Conservation (phyloP, 2,113 vertebrate genomes). For the Lutjanus erythropterus region DNA sequence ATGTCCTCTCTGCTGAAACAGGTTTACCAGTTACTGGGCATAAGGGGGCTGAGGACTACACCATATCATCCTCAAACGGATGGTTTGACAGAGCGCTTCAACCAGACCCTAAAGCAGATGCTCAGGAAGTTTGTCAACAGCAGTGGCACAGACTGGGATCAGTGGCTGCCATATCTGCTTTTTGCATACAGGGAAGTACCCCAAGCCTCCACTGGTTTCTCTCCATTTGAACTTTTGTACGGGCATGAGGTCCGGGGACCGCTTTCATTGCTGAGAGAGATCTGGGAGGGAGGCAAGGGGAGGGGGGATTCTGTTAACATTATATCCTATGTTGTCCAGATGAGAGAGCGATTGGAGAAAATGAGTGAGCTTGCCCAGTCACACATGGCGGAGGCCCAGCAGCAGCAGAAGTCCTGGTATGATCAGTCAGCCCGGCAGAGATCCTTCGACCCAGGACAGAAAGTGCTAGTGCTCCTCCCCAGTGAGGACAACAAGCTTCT, state of each 20-base stretch:
- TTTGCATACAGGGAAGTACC: slow-evolving; percentile 28
- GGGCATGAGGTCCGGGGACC: background rate
- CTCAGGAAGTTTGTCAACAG: background rate
- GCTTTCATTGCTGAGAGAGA: background rate
- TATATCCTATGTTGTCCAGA: background rate
- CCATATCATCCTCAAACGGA: background rate
- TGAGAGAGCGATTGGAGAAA: background rate
- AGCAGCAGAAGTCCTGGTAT: background rate
- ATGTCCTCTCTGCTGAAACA: slow-evolving; percentile 6
- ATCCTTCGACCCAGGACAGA: background rate
- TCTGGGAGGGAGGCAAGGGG: background rate
- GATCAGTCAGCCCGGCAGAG: background rate
- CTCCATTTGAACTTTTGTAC: background rate
- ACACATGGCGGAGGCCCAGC: background rate
- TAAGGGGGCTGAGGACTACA: background rate
- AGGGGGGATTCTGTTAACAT: background rate
- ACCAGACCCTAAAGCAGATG: slow-evolving; percentile 3
- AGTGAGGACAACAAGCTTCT: too few species aligned
- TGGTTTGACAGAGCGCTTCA: background rate
- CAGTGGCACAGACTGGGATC: background rate
- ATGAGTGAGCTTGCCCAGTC: background rate
- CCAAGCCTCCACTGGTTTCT: slow-evolving; percentile 19
- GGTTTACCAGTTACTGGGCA: background rate
- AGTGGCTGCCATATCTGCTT: slow-evolving; percentile 4
- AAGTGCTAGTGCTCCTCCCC: background rate